Evolutionary conservation across 23 tunicate genomes (phyloP), one percentile per base, ranked within the genome.

Genomic region (Botrylloides violaceus): DNA sequence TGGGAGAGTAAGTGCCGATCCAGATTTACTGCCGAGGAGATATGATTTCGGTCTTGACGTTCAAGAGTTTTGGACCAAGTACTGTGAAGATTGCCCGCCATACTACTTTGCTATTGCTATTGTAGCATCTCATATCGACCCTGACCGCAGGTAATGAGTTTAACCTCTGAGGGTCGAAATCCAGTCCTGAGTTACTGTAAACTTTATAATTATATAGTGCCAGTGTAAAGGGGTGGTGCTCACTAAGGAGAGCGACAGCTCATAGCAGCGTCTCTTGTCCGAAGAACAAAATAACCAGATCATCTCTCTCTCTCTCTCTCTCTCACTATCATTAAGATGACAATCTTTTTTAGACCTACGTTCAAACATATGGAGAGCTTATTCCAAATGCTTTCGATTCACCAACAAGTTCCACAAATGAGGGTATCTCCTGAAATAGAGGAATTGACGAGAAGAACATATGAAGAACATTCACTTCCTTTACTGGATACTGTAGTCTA

Each of bases 1-100:
- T 76, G 98, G 98, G 3, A 63, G 93, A 12, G 88, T 92, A 2
- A 80, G 76, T 34, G 94, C 98, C 31, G 98, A 92, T 48, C 98
- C 98, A 23, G 88, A 80, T 49, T 70, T 71, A 32, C 49, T 92
- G 26, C 98, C 98, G 1, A 50, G 98, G 34, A 58, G 59, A 22
- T 29, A 35, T 30, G 87, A 80, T 66, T 92, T 84, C 36, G 98
- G 98, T 1, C 60, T 92, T 15, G 93, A 66, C 22, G 94, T 92
- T 32, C 29, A 29, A 3, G 79, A 80, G 23, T 92, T 72, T 43
- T 77, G 62, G 64, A 58, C 62, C 5, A 66, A 92, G 73, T 92
- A 84, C 47, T 84, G 92, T 65, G 70, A 34, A 2, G 66, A 70
- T 39, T 91, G 90, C 38, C 73, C 80, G 19, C 94, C 98, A 21